Percentiles rank a stretch among this genome's conserved stretches.
Evolutionary conservation across 2,888 invertebrate species (phyloP).

Genomic region (Sarcophaga caerulescens): DNA sequence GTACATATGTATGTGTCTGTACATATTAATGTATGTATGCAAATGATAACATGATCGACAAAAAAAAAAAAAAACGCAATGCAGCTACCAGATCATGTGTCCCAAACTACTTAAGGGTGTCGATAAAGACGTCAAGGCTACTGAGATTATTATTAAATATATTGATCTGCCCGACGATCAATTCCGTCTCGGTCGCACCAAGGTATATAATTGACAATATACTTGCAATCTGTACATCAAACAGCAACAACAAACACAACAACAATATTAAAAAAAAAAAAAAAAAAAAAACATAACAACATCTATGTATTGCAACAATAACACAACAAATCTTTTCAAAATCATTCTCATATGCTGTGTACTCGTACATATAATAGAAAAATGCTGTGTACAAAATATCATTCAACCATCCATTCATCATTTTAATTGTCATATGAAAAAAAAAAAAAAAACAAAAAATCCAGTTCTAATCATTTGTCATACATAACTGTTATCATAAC

Average conservation of each 20-base stretch:
- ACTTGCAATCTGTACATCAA: constrained; percentile 59
- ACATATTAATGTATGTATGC: background rate
- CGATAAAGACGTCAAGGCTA: constrained; percentile 85
- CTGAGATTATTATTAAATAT: constrained; percentile 90
- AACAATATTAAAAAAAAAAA: background rate
- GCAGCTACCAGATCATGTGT: constrained; percentile 99
- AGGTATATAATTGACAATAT: constrained; percentile 86
- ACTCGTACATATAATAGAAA: too few relatives aligned
- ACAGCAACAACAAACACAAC: background rate
- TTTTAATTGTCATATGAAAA: too few relatives aligned
- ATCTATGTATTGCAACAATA: too few relatives aligned
- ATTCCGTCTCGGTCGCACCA: constrained; percentile 96
- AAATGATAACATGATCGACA: constrained; percentile 46
- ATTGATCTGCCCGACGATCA: constrained; percentile 95
- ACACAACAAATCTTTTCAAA: too few relatives aligned
- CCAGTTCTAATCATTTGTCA: too few relatives aligned
- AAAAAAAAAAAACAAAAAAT: too few relatives aligned
- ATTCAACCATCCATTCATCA: too few relatives aligned
- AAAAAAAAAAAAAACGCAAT: constrained; percentile 78
- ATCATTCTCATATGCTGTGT: too few relatives aligned
- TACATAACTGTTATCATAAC: too few relatives aligned
- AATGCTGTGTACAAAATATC: too few relatives aligned
- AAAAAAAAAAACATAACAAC: background rate
- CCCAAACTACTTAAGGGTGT: constrained; percentile 87
- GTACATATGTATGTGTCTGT: constrained; percentile 22